Conservation (phyloP, 1,140 invertebrate species). For the Drosophila bifasciata region DNA sequence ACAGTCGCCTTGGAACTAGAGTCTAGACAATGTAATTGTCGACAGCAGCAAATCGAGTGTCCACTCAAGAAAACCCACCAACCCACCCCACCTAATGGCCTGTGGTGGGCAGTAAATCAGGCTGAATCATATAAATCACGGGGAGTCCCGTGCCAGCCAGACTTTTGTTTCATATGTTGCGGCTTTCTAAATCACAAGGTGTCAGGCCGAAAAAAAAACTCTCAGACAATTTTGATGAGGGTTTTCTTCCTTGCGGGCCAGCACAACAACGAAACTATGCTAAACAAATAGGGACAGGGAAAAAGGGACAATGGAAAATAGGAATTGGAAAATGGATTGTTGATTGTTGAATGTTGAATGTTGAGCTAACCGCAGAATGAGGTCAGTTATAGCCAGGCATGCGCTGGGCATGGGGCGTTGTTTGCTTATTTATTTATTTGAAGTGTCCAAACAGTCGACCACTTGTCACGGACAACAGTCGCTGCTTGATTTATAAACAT, state of each 20-base stretch:
- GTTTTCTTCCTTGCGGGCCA: slow-evolving; percentile 19
- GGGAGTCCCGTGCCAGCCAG: slow-evolving; percentile 21
- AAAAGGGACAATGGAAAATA: not conserved
- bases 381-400: slow-evolving; percentile 41
- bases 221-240: slow-evolving; percentile 61
- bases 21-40: slow-evolving; percentile 76
- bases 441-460: slow-evolving; percentile 63
- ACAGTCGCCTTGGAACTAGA: slow-evolving; percentile 46
- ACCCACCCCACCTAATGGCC: slow-evolving; percentile 41
- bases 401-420: slow-evolving; percentile 32
- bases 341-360: slow-evolving; percentile 8
- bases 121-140: slow-evolving; percentile 62
- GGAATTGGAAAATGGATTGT: slow-evolving; percentile 11
- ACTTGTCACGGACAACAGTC: slow-evolving; percentile 69
- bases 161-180: slow-evolving; percentile 65
- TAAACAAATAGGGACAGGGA: slow-evolving; percentile 9
- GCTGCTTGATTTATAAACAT: slow-evolving; percentile 77
- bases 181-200: slow-evolving; percentile 78
- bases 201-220: slow-evolving; percentile 45
- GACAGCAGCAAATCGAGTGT: slow-evolving; percentile 40
- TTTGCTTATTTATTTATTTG: slow-evolving; percentile 80
- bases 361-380: slow-evolving; percentile 47
- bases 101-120: slow-evolving; percentile 66
- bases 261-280: slow-evolving; percentile 38
- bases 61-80: slow-evolving; percentile 20